Base-by-base conservation (phyloP, 1,140 invertebrate species). In the Hyposmocoma kahamanoa region DNA sequence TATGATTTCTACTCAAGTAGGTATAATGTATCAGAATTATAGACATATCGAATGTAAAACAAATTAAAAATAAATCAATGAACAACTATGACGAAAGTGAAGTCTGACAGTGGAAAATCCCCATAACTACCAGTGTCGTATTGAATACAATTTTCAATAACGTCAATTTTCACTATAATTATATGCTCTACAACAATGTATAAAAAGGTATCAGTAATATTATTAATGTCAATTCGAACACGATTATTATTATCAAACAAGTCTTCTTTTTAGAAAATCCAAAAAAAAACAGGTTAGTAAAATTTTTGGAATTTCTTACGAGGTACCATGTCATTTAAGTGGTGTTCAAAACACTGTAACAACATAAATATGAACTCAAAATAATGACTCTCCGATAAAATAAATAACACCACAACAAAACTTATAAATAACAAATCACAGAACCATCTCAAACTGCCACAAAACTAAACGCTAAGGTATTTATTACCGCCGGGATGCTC, bases 351-450 rank as follows among this genome's bases (percentile, higher is more conserved):
- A 36, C 13, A 15, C 32, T n/a, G 15, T 17, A 13, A 36, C 24
- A 36, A 36, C 26, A 43, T 34, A 47, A 36, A n/a, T 36, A 36
- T 26, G 24, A 36, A 15, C 18, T 10, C 15, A 36, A 17, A 36
- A 36, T 36, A 13, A 36, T n/a, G n/a, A 48, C 38, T 36, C 45
- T 51, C 42, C 56, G 42, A 50, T 64, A 59, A 64, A 77, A 72
- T 73, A 72, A 79, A 82, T 82, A 72, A 78, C 61, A 62, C 55
- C 49, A 62, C 64, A 17, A 34, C 9, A 6, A 38, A 62, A 59
- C 72, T 78, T 76, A 78, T 55, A 61, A 67, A 62, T 70, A 80
- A 68, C 72, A 63, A 84, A 84, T 84, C 81, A 84, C 81, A 84
- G 77, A 82, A 81, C 59, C 67, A 50, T 72, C 61, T 49, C 66